These are phyloP conservation scores for Cyaniris semiargus DNA, from an alignment of 2,888 invertebrate genomes.

Conservation along the genomic window DNA sequence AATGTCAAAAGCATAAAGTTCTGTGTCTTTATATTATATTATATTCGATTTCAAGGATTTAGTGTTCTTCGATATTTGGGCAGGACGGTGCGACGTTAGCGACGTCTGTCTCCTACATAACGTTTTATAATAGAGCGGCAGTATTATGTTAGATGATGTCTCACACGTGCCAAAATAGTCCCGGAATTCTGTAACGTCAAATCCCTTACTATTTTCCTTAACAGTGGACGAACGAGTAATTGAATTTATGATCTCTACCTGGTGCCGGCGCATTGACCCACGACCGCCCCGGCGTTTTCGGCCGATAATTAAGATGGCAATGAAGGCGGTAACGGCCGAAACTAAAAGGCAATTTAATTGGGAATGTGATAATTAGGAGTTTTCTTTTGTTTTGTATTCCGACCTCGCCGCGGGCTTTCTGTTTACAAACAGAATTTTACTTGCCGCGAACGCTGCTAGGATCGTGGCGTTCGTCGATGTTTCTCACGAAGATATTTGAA, in stretches of 20 bases:
- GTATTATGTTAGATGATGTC: no score
- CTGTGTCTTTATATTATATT: no score
- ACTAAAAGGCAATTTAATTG: conserved; percentile 24
- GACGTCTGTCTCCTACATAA: no score
- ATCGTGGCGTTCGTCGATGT: neutral
- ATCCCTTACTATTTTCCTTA: neutral
- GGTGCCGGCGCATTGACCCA: neutral
- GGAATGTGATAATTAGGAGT: conserved; percentile 27
- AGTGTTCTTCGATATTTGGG: conserved; percentile 33
- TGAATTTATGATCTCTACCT: neutral
- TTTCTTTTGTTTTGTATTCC: conserved; percentile 25
- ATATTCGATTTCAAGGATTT: conserved; percentile 32
- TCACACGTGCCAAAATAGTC: neutral
- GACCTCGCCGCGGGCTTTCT: neutral
- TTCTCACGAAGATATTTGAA: neutral
- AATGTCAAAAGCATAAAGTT: no score
- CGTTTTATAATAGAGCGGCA: no score
- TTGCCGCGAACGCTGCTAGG: neutral
- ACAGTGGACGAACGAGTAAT: neutral
- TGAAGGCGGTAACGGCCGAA: neutral
- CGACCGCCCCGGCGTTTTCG: neutral
- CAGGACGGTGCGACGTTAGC: no score
- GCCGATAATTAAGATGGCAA: neutral
- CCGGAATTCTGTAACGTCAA: neutral
- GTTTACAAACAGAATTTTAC: neutral